Evolutionary conservation across 2,113 vertebrate genomes (phyloP).

Genomic region (Scopus umbretta): DNA sequence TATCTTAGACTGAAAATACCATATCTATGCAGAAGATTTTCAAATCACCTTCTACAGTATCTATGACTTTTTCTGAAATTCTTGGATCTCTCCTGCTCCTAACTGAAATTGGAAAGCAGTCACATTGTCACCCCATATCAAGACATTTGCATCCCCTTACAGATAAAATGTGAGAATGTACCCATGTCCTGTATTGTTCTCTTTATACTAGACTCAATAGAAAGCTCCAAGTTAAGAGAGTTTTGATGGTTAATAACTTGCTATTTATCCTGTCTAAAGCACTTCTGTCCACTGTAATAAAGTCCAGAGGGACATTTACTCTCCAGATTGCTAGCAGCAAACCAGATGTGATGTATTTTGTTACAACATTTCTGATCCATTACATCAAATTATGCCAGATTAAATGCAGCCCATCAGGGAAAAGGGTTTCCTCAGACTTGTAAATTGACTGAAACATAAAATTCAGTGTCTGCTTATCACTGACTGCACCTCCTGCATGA

Average conservation of each 20-base stretch:
- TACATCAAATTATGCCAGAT: neutral
- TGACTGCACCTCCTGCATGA: neutral
- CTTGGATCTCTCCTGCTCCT: neutral
- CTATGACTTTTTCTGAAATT: neutral
- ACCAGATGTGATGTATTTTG: neutral
- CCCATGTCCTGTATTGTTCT: neutral
- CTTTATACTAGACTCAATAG: neutral
- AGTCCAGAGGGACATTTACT: neutral
- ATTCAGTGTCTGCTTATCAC: neutral
- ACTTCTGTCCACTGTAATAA: neutral
- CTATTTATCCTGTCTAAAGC: neutral
- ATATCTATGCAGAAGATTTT: neutral
- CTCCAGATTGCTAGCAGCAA: neutral
- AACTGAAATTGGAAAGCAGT: neutral
- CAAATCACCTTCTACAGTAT: neutral
- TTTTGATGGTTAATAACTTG: neutral
- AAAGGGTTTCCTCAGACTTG: neutral
- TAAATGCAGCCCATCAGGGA: neutral
- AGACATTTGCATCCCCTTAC: neutral
- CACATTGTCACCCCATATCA: neutral
- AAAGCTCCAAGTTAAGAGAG: neutral
- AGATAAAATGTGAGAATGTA: neutral
- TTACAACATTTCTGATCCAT: conserved; percentile 1
- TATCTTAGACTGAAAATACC: neutral
- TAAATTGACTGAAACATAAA: neutral